Conservation (phyloP, 2,888 invertebrate species). For the Steromphala cineraria region DNA sequence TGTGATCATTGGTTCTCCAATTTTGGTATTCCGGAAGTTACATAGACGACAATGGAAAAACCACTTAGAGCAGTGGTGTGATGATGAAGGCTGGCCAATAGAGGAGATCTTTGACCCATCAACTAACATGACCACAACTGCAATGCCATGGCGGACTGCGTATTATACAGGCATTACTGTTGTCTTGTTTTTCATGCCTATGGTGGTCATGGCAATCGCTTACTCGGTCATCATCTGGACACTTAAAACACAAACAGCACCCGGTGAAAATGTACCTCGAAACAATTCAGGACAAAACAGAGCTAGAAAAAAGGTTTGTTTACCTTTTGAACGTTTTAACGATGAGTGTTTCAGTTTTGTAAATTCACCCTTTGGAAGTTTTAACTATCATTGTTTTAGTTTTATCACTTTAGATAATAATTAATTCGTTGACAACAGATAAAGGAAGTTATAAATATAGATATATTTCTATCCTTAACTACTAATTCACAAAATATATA, state of each 20-base stretch:
- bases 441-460: too few species aligned
- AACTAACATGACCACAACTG: slow-evolving; percentile 24
- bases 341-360: too few species aligned
- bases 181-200: slow-evolving; percentile 86
- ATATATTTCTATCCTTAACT: too few species aligned
- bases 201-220: slow-evolving; percentile 83
- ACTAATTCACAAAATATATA: too few species aligned
- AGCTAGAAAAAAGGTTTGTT: slow-evolving; percentile 69
- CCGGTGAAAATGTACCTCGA: slow-evolving; percentile 72
- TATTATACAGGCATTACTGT: slow-evolving; percentile 88
- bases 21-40: slow-evolving; percentile 72
- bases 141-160: slow-evolving; percentile 77
- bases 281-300: slow-evolving; percentile 69
- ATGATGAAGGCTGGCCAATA: slow-evolving; percentile 77
- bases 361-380: too few species aligned
- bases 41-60: slow-evolving; percentile 84
- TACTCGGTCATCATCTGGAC: slow-evolving; percentile 84
- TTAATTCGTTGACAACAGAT: too few species aligned
- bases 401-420: too few species aligned
- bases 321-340: too few species aligned
- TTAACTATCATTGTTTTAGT: too few species aligned
- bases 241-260: slow-evolving; percentile 77
- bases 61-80: slow-evolving; percentile 85
- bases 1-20: slow-evolving; percentile 79
- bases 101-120: slow-evolving; percentile 31